Evolutionary conservation across 2,888 invertebrate species (phyloP).

Genomic region (Lutraria lutraria): DNA sequence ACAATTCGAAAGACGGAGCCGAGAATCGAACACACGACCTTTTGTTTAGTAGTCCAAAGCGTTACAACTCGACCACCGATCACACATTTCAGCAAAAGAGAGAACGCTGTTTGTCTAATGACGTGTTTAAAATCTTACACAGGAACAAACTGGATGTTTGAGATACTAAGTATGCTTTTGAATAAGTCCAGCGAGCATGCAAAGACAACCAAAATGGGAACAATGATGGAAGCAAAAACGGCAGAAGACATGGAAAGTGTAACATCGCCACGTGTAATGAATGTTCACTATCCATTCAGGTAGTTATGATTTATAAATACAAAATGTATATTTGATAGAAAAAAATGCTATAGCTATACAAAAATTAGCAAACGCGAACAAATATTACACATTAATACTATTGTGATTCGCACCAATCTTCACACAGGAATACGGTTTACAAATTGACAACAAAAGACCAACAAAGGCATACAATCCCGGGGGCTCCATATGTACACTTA

Average conservation of each 20-base stretch:
- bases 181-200: constrained; percentile 9
- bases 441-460: no score
- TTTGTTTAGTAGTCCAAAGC: no score
- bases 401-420: not conserved
- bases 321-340: not conserved
- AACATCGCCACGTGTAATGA: constrained; percentile 29
- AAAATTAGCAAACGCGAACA: not conserved
- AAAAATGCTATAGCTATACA: not conserved
- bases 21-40: no score
- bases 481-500: no score
- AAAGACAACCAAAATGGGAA: not conserved
- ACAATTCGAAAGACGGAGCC: no score
- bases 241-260: not conserved
- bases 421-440: no score
- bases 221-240: constrained; percentile 28
- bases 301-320: not conserved
- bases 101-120: no score
- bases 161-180: constrained; percentile 29
- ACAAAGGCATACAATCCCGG: no score
- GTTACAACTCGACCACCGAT: no score
- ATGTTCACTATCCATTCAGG: constrained; percentile 27
- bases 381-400: not conserved
- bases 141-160: constrained; percentile 40
- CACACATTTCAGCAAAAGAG: no score
- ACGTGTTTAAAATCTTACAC: not conserved